A percentile compares a stretch with the other conserved stretches of the same genome.
phyloP scores from a whole-genome alignment of 2,797 vertebrate species.

The Hoplostethus mediterraneus region DNA sequence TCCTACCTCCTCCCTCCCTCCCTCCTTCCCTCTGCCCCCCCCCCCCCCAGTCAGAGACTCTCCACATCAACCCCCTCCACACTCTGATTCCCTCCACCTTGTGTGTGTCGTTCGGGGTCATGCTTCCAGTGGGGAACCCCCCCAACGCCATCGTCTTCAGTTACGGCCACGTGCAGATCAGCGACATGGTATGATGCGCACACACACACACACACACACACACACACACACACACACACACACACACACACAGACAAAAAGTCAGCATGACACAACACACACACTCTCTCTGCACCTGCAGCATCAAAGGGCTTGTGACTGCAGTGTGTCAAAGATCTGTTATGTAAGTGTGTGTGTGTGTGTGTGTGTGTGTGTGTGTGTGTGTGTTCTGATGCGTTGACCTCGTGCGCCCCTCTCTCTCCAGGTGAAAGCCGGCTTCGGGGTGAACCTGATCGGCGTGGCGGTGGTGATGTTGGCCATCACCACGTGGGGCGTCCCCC shows the following conservation, averaged over 20 bases:
- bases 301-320: constrained; percentile 42
- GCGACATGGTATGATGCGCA: constrained; percentile 91
- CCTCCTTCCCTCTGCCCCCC: neutral
- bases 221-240: constrained; percentile 18
- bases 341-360: constrained; percentile 21
- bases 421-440: constrained; percentile 97
- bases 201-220: constrained; percentile 15
- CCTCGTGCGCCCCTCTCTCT: neutral
- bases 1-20: neutral
- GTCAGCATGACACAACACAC: constrained; percentile 4
- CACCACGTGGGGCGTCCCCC: constrained; percentile 93
- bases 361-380: neutral
- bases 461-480: constrained; percentile 96
- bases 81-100: constrained; percentile 97
- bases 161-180: constrained; percentile 97
- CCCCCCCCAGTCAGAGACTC: constrained; percentile 90
- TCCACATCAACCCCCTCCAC: constrained; percentile 96
- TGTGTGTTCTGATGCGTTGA: neutral
- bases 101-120: constrained; percentile 98
- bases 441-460: constrained; percentile 96
- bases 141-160: constrained; percentile 99
- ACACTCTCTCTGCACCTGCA: constrained; percentile 61
- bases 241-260: constrained; percentile 17
- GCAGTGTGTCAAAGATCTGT: constrained; percentile 33
- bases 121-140: constrained; percentile 98